Evolutionary conservation across 1,140 invertebrate species (phyloP), one percentile per base, ranked within the genome.

Genomic region (Planococcus citri): DNA sequence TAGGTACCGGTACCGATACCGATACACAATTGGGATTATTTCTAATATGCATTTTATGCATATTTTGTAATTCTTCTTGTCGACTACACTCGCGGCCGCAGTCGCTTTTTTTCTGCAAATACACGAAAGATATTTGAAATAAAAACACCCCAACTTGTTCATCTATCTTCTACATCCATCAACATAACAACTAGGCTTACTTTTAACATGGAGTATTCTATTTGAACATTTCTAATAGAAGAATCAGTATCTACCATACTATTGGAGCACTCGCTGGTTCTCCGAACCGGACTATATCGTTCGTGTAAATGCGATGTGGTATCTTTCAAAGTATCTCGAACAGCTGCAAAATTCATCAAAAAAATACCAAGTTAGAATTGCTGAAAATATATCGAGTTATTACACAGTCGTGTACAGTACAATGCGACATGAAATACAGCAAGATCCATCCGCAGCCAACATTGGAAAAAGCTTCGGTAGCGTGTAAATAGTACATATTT

Each of bases 241-340:
- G 68, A 37, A 38, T 68, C 33, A 61, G 67, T 61, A 61, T 69
- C 68, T 69, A 24, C 61, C 29, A 71, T 71, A 70, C 70, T 72
- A 70, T 68, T 73, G 75, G 58, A 33, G 22, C 74, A 89, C 80
- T 94, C 94, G 71, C 90, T 92, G 27, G 92, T 92, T 73, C 94
- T 82, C 57, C 94, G 83, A 14, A 95, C 92, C 0, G 92, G 92
- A 71, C 90, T 94, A 77, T 92, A 96, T 69, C 93, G 83, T 79
- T 94, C 91, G 38, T 83, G 83, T 61, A 79, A 78, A 78, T 85
- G 73, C n/a, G 70, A 72, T 21, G 72, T 80, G 1, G 79, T 73
- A 68, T 85, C 84, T 75, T 84, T 83, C 75, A 82, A 82, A 68
- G 79, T 80, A 71, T 84, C 83, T 41, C 75, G 71, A 9, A 72